Base-by-base conservation (phyloP, 2,797 vertebrate species). In the Momotus momota region DNA sequence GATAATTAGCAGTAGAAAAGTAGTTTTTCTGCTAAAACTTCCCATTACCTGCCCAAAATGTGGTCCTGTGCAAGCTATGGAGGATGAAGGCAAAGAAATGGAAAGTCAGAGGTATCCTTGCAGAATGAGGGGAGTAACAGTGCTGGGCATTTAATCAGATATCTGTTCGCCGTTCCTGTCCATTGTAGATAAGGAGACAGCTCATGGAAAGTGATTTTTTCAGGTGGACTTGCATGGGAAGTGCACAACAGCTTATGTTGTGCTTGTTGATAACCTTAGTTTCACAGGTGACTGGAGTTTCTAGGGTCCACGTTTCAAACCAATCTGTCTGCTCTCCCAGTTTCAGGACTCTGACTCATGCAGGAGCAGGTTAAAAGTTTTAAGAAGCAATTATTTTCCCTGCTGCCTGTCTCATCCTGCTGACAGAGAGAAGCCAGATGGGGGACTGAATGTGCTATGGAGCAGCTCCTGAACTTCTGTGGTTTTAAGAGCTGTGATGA, bases 271-370 rank as follows among this genome's bases (percentile, higher is more conserved):
- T 94, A 91, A 88, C 66, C 58, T 90, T 83, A 5, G 0, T 29
- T 84, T 84, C 46, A 33, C 1, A 14, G 62, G 43, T 65, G 77
- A 72, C 23, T 23, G 66, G 43, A 88, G 38, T 84, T 92, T 86
- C 85, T 75, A 33, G 66, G 62, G 46, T 72, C 58, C 17, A 19
- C 35, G 31, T 86, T 93, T 86, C 70, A 70, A 79, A 81, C 41
- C 61, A 58, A 1, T 92, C 43, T 90, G 35, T 69, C 31, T 69
- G 73, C 3, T 2, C 65, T 51, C 51, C 91, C 40, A 7, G 69
- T 88, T 93, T 94, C 88, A 86, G 86, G 51, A 31, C 52, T 90
- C 62, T 74, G 72, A 88, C 55, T 92, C 40, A 21, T 43, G 9
- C 79, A 60, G 78, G 51, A 90, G 10, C 60, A 45, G 35, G 67